These are phyloP conservation scores for Tethea ocularis DNA, from an alignment of 2,888 invertebrate species.

Conservation along the genomic window DNA sequence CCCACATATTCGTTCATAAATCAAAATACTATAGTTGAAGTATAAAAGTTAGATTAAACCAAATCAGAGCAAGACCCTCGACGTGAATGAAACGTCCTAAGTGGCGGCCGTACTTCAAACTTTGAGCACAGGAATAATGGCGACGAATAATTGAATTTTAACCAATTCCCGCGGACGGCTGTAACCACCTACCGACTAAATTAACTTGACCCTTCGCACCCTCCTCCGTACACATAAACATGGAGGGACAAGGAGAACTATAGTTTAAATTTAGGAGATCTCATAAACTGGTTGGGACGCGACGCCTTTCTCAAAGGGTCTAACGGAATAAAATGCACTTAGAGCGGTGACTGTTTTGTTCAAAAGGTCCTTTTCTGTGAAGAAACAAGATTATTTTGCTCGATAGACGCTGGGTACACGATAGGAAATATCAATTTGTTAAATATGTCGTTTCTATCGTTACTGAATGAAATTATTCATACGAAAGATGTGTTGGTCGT, in stretches of 20 bases:
- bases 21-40: slow-evolving; percentile 8
- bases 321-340: slow-evolving; percentile 71
- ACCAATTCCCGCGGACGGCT: slow-evolving; percentile 61
- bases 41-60: slow-evolving; percentile 54
- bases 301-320: slow-evolving; percentile 57
- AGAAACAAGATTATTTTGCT: slow-evolving; percentile 61
- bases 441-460: slow-evolving; percentile 35
- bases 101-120: slow-evolving; percentile 56
- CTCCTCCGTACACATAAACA: slow-evolving; percentile 20
- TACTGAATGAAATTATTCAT: slow-evolving; percentile 23
- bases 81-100: slow-evolving; percentile 50
- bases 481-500: slow-evolving; percentile 15
- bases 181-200: slow-evolving; percentile 38
- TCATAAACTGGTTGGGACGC: slow-evolving; percentile 31
- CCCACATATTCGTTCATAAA: slow-evolving; percentile 7
- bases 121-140: slow-evolving; percentile 63
- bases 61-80: slow-evolving; percentile 46
- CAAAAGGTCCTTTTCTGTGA: slow-evolving; percentile 51
- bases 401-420: slow-evolving; percentile 43
- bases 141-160: slow-evolving; percentile 70
- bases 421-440: slow-evolving; percentile 38
- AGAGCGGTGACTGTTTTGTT: slow-evolving; percentile 58
- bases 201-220: slow-evolving; percentile 27
- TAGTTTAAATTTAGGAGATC: slow-evolving; percentile 28
- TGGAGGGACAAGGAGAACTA: slow-evolving; percentile 13